Base-by-base conservation (phyloP, 2,797 vertebrate species). In the Vultur gryphus region DNA sequence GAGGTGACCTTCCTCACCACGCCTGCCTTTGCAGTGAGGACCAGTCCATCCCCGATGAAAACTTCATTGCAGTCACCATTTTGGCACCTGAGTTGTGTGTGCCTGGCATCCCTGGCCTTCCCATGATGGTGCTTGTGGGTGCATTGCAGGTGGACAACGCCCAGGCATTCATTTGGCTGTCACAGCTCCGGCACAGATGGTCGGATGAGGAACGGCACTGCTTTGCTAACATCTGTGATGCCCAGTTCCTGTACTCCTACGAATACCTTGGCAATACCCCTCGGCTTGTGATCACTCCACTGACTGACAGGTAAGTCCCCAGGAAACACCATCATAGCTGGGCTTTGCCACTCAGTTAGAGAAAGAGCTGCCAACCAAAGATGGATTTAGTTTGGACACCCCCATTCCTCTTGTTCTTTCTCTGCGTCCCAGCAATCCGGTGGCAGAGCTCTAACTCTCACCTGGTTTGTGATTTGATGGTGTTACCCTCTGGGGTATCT, bases 261-360 rank as follows among this genome's bases (percentile, higher is more conserved):
- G 99, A 99, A 93, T 99, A 99, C 95, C 98, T 99, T 89, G 99
- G 99, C 93, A 99, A 99, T 96, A 99, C 99, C 0, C 99, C 99
- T 11, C 99, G 99, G 62, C 98, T 99, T 19, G 99, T 99, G 86
- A 99, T 99, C 98, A 99, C 99, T 19, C 99, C 99, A 7, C 97
- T 99, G 61, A 99, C 99, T 1, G 99, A 99, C 98, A 99, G 99
- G 99, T 99, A 44, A 85, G 91, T 57, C 33, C 14, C 15, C 2
- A 4, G 52, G 51, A 71, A 29, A 19, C 48, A 26, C 29, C 9
- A 3, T 33, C 10, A 4, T 5, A 33, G 39, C 49, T 62, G 39
- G 51, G 26, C 49, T 62, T 69, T 43, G 29, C 39, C 9, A 9
- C 0, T 1, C 16, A 21, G 23, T 16, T 24, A 51, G 41, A 21